A percentile compares a stretch with the other conserved stretches of the same genome.
These are phyloP conservation scores for Vanessa cardui DNA, from an alignment of 2,888 invertebrate genomes.

Conservation along the genomic window DNA sequence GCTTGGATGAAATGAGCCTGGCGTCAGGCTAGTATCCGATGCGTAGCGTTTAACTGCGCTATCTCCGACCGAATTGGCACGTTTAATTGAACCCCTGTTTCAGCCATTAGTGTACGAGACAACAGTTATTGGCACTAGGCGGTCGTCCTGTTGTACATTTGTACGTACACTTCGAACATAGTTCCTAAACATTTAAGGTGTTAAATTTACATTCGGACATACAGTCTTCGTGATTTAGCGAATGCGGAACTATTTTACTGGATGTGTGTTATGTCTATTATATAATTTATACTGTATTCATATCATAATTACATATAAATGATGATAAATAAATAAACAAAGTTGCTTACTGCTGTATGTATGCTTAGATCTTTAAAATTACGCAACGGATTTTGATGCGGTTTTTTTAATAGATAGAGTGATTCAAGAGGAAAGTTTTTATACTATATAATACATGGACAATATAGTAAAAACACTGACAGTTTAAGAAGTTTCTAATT, in stretches of 20 bases:
- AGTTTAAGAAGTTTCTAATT: too few species aligned
- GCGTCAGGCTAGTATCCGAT: constrained; percentile 49
- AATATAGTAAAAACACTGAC: too few species aligned
- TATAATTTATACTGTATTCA: background rate
- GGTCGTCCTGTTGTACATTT: constrained; percentile 46
- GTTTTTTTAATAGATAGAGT: too few species aligned
- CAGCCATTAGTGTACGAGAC: constrained; percentile 69
- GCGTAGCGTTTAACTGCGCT: constrained; percentile 59
- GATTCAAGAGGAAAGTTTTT: too few species aligned
- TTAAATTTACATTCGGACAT: constrained; percentile 19
- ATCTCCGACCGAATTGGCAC: constrained; percentile 66
- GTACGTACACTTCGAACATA: constrained; percentile 34
- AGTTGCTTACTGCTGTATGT: too few species aligned
- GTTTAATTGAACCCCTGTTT: constrained; percentile 76
- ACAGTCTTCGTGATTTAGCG: constrained; percentile 5
- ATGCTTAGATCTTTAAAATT: too few species aligned
- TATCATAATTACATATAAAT: too few species aligned
- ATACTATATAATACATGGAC: too few species aligned
- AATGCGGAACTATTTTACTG: background rate
- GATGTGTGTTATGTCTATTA: background rate
- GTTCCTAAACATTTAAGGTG: constrained; percentile 26
- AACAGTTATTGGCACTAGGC: constrained; percentile 68
- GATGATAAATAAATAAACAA: too few species aligned
- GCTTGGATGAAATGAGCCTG: constrained; percentile 49
- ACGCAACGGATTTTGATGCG: too few species aligned